Percentiles rank a stretch among this genome's conserved stretches.
phyloP scores from a whole-genome alignment of 2,113 vertebrate species.

The Callithrix jacchus region DNA sequence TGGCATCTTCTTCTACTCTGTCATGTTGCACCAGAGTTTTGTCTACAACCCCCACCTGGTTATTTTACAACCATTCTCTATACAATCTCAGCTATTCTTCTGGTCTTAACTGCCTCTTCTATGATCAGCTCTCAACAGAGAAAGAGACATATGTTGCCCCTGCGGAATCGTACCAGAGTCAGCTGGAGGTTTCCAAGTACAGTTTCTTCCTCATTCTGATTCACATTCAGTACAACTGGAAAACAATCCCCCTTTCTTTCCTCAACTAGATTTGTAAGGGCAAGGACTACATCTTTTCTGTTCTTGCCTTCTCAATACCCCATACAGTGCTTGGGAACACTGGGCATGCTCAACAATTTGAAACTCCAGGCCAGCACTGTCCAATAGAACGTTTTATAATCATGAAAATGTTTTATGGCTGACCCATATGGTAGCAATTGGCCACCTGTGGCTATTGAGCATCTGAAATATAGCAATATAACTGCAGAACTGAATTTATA shows the following conservation, averaged over 20 bases:
- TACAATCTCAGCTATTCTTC: neutral
- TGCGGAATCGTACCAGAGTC: neutral
- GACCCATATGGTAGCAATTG: neutral
- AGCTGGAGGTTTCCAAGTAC: neutral
- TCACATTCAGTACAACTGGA: neutral
- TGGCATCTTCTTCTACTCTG: neutral
- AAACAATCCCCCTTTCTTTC: neutral
- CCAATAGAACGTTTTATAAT: neutral
- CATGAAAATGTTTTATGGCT: neutral
- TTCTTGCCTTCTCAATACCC: neutral
- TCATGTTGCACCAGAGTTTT: neutral
- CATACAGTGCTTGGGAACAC: neutral
- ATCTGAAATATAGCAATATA: neutral
- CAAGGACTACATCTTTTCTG: neutral
- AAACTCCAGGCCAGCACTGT: neutral
- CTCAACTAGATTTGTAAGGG: neutral
- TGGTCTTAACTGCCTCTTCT: neutral
- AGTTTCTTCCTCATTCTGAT: constrained; percentile 33
- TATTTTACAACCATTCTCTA: neutral
- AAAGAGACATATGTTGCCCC: neutral
- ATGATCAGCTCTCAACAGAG: neutral
- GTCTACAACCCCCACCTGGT: neutral
- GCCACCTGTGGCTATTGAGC: neutral
- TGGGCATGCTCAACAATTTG: neutral
- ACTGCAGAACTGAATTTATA: neutral